A percentile compares a stretch with the other conserved stretches of the same genome.
Conservation (phyloP, 2,888 invertebrate species). For the Antitype chi region DNA sequence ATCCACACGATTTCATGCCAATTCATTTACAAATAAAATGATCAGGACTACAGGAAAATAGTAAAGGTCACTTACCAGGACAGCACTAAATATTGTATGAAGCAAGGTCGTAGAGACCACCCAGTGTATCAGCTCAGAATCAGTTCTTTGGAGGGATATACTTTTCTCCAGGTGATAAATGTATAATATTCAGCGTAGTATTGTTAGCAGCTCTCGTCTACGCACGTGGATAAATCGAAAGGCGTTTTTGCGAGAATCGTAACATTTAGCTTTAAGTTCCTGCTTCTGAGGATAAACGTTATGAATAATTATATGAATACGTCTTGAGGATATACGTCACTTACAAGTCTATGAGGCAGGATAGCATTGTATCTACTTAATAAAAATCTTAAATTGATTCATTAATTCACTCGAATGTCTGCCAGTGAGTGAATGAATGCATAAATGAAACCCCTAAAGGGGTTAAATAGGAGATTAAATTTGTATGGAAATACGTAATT, state of each 20-base stretch:
- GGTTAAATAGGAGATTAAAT: too few species aligned
- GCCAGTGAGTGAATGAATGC: too few species aligned
- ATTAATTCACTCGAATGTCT: too few species aligned
- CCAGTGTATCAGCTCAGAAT: background rate
- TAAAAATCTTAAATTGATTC: background rate
- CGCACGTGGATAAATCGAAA: background rate
- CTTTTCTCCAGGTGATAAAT: background rate
- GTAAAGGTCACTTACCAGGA: constrained; percentile 11
- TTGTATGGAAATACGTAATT: too few species aligned
- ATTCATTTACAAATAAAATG: constrained; percentile 30
- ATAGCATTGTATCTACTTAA: background rate
- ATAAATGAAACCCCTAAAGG: background rate
- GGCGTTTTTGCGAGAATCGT: too few species aligned
- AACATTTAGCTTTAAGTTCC: too few species aligned
- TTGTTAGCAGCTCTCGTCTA: background rate
- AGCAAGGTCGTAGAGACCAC: constrained; percentile 5
- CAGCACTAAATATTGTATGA: background rate
- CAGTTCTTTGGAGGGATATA: background rate
- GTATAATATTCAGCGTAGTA: background rate
- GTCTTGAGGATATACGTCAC: too few species aligned
- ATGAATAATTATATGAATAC: background rate
- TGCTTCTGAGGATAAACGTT: background rate
- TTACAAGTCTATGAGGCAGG: background rate
- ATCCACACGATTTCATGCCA: constrained; percentile 13
- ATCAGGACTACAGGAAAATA: constrained; percentile 36